Evolutionary conservation across 2,888 invertebrate species (phyloP), one percentile per base, ranked within the genome.

Genomic region (Lepidochitona cinerea): DNA sequence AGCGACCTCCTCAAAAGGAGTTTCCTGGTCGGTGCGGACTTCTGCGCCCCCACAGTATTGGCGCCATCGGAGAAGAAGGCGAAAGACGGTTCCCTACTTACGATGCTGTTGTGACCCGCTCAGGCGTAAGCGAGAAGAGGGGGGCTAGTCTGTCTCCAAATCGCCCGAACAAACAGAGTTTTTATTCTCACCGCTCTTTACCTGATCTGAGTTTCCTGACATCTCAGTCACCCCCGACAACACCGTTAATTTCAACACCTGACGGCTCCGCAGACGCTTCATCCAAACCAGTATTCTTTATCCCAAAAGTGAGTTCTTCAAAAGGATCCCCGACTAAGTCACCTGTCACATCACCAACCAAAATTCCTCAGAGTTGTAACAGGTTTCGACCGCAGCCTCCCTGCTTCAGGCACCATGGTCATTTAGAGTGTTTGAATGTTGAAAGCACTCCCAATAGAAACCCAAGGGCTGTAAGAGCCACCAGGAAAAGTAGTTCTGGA

Each of bases 151-250:
- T 66, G 18, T 66, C 66, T 1, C 66, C 66, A 5, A 29, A 12
- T 35, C 66, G 66, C 35, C 66, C 35, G 14, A 66, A 23, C 1
- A 66, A 32, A 33, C 35, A 35, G 12, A 66, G 35, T 7, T 82
- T 83, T 68, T 86, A 87, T 71, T 81, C 85, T 1, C 82, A 84
- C 41, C 78, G 81, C 36, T 87, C 87, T 36, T 73, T 87, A 41
- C 87, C 87, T 52, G 87, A 87, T 69, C 77, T 87, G 26, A 82
- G 83, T 26, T 87, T 87, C 74, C 71, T 87, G 36, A 68, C 74
- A 1, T 12, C 33, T n/a, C 23, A 32, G 26, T 59, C 59, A 59
- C 59, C 59, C 4, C 23, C 59, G 26, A 59, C 29, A 4, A 29
- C 59, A 14, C 59, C 59, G 29, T 23, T 59, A 26, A 14, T 29